Base-by-base conservation (phyloP, 2,888 invertebrate species). In the Ctena decussata region DNA sequence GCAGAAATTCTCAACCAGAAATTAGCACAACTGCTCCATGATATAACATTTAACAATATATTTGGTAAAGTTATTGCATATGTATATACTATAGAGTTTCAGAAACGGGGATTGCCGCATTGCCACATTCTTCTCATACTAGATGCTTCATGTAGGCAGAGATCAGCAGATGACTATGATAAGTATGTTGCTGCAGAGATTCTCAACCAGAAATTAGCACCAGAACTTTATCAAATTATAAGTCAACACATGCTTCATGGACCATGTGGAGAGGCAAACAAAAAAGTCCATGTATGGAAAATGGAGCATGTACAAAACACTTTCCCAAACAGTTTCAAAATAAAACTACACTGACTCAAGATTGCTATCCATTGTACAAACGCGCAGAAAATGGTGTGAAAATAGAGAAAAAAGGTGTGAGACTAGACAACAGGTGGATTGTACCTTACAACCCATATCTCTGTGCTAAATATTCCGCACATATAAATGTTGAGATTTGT, bases 371-470 rank as follows among this genome's bases (percentile, higher is more conserved):
- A 18, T n/a, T 49, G n/a, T 82, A 82, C 53, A 65, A 44, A 49
- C 70, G 82, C 11, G 37, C 49, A 39, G 76, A 79, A 12, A 53
- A 53, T 53, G 53, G n/a, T 5, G 18, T 53, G 21, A 53, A 11
- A 15, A n/a, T 53, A 15, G 41, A 41, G 15, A 41, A 41, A 41
- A 41, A 49, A 24, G 82, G 72, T 73, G 72, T 70, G 32, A 18
- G 49, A n/a, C 27, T 77, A 21, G 83, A 83, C 75, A 79, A 79
- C 44, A 32, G 78, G 0, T 83, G 78, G 76, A 44, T 81, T 69
- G 78, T 83, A 6, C 83, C 78, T 24, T 83, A 79, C 32, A 83
- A 83, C 37, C 78, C 83, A 8, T 78, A 39, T 30, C 74, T 83
- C 32, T 73, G 37, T n/a, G 37, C 65, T 8, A 73, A 79, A 49